phyloP scores from a whole-genome alignment of 2,113 vertebrate species.

The Pachycephala philippinensis region DNA sequence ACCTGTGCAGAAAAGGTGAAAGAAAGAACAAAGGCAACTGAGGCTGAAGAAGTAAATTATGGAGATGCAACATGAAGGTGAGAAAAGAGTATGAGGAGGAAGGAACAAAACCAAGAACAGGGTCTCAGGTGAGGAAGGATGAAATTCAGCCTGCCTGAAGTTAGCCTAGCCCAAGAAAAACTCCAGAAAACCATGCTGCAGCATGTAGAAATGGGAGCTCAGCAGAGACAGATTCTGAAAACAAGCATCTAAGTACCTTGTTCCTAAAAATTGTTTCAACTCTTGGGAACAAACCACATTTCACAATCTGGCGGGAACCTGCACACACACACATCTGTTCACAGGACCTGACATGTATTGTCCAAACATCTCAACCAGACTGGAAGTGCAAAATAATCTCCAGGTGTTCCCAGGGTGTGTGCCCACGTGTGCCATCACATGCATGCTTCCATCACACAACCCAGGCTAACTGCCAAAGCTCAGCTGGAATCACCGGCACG shows the following conservation, averaged over 20 bases:
- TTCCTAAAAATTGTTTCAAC: not conserved
- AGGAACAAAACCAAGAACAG: not conserved
- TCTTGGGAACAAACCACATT: not conserved
- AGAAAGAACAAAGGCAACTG: not conserved
- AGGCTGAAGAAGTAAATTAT: not conserved
- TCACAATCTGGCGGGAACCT: not conserved
- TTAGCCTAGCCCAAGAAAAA: not conserved
- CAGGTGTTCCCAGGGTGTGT: not conserved
- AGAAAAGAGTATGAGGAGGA: not conserved
- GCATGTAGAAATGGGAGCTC: not conserved
- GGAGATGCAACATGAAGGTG: not conserved
- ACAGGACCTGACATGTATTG: not conserved
- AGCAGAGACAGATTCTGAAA: not conserved
- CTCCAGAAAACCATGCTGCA: not conserved
- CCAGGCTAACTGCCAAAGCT: not conserved
- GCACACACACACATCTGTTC: not conserved
- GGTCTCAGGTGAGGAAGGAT: not conserved
- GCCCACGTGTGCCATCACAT: not conserved
- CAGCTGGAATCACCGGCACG: not conserved
- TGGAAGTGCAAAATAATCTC: not conserved
- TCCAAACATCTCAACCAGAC: not conserved
- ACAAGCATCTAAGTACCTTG: not conserved
- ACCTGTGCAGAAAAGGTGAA: not conserved
- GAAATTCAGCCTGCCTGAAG: not conserved
- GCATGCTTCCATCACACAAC: not conserved